Evolutionary conservation across 2,888 invertebrate genomes (phyloP).

Genomic region (Athalia circularis): DNA sequence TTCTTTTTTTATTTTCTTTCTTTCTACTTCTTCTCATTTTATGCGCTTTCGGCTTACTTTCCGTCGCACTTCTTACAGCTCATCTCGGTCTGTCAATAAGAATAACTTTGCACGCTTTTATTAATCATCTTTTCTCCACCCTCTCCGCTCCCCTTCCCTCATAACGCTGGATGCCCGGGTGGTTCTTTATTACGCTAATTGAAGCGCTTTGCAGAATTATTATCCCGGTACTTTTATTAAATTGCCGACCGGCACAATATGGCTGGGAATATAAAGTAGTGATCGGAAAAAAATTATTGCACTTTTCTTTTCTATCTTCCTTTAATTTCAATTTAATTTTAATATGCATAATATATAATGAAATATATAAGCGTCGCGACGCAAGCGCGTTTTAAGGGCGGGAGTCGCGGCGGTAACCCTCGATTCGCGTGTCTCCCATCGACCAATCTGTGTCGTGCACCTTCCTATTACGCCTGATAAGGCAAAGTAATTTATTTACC

Average conservation of each 20-base stretch:
- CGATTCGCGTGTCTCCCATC: constrained; percentile 73
- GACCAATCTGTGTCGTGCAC: constrained; percentile 73
- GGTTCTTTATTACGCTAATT: constrained; percentile 10
- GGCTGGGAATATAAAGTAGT: background rate
- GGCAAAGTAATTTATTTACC: constrained; percentile 73
- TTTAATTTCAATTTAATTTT: background rate
- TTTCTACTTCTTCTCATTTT: background rate
- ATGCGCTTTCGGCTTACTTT: background rate
- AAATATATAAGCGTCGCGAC: constrained; percentile 13
- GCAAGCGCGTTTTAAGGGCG: constrained; percentile 5
- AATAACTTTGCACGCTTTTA: constrained; percentile 30
- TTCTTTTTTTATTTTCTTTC: background rate
- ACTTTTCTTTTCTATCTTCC: background rate
- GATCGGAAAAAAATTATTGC: background rate
- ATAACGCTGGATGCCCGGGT: too few species aligned
- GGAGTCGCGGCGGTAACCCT: constrained; percentile 63
- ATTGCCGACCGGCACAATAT: background rate
- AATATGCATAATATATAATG: background rate
- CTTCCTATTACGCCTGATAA: constrained; percentile 73
- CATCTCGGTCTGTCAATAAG: constrained; percentile 23
- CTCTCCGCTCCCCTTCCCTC: too few species aligned
- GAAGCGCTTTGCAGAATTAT: constrained; percentile 5
- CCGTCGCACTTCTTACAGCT: background rate
- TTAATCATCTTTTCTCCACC: constrained; percentile 15
- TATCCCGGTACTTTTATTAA: background rate